phyloP scores from a whole-genome alignment of 2,113 vertebrate genomes.

The Dipodomys stephensi region DNA sequence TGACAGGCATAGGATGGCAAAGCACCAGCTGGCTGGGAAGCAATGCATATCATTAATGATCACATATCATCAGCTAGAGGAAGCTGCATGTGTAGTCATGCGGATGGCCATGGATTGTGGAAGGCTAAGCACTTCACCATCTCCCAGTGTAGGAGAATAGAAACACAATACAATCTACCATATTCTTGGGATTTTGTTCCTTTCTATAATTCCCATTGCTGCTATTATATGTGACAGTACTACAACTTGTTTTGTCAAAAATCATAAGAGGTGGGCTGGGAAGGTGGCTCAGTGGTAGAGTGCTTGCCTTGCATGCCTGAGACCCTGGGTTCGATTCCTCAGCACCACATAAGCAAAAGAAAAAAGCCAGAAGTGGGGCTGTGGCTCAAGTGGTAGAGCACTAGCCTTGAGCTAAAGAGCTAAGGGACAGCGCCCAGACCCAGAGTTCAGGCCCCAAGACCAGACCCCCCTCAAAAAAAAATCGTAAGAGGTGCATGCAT shows the following conservation, averaged over 20 bases:
- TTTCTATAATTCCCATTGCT: not conserved
- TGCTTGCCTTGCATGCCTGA: no score
- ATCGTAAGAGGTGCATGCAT: not conserved
- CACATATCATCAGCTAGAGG: not conserved
- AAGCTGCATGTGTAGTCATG: not conserved
- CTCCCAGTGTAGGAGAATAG: not conserved
- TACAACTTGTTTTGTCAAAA: not conserved
- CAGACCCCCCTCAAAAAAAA: no score
- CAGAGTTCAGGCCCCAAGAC: no score
- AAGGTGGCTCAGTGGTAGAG: no score
- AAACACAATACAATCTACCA: not conserved
- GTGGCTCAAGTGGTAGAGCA: no score
- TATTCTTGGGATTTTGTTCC: not conserved
- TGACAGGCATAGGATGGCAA: not conserved
- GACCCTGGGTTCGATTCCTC: no score
- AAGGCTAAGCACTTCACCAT: not conserved
- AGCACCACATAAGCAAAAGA: no score
- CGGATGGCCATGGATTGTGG: not conserved
- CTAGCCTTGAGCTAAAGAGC: no score
- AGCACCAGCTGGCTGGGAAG: not conserved
- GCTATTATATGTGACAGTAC: not conserved
- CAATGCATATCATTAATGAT: not conserved
- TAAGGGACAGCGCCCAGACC: no score
- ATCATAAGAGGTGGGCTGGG: no score
- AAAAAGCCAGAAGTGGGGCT: no score